phyloP scores from a whole-genome alignment of 2,113 vertebrate species.

The Rousettus leschenaultii region DNA sequence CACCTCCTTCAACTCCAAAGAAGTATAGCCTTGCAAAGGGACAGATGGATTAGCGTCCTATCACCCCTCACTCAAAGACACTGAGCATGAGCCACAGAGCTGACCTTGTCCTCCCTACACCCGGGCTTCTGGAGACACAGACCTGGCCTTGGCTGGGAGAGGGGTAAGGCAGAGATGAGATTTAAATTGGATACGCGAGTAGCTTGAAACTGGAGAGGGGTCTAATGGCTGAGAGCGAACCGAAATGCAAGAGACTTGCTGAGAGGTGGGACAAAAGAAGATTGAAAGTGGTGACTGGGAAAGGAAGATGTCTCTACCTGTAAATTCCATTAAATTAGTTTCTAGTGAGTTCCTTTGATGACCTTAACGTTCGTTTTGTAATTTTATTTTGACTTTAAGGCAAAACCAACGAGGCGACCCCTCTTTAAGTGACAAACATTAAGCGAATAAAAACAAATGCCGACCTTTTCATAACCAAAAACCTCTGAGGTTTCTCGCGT shows the following conservation, averaged over 20 bases:
- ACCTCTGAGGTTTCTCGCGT: not conserved
- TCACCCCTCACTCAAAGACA: not conserved
- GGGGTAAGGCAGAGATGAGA: not conserved
- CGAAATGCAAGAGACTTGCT: not conserved
- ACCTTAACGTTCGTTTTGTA: not conserved
- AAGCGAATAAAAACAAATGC: not conserved
- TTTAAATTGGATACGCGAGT: not conserved
- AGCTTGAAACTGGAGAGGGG: not conserved
- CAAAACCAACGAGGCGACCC: not conserved
- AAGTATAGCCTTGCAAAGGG: not conserved
- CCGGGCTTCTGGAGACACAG: not conserved
- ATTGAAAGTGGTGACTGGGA: not conserved
- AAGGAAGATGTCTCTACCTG: not conserved
- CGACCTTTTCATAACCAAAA: not conserved
- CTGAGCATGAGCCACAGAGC: not conserved
- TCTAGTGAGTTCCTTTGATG: not conserved
- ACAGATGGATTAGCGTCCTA: not conserved
- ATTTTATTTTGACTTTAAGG: constrained; percentile 1
- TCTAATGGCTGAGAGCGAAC: not conserved
- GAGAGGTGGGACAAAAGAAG: not conserved
- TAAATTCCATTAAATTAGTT: not conserved
- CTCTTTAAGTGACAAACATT: not conserved
- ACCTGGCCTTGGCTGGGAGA: too few species aligned
- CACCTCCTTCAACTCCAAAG: too few species aligned
- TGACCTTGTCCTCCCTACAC: not conserved